These are phyloP conservation scores for Ranitomeya imitator DNA, from an alignment of 2,113 vertebrate species.

Conservation along the genomic window DNA sequence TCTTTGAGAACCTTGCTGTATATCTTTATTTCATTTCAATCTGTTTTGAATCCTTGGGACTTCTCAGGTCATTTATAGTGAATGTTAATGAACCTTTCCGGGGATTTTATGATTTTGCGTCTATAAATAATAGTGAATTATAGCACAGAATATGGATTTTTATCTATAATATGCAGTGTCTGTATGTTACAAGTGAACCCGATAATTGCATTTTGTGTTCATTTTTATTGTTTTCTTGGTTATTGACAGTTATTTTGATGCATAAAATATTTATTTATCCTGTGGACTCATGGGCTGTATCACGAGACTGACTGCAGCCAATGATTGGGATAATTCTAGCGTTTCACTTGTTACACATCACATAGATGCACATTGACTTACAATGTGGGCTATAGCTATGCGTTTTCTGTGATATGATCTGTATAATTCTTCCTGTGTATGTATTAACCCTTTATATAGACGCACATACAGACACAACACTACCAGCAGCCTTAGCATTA, in stretches of 20 bases:
- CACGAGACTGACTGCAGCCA: too few species aligned
- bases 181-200: neutral
- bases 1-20: neutral
- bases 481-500: conserved; percentile 1
- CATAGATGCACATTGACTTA: too few species aligned
- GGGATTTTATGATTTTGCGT: neutral
- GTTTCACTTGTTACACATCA: too few species aligned
- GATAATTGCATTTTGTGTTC: neutral
- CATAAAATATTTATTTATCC: too few species aligned
- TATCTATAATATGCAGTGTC: neutral
- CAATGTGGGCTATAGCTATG: too few species aligned
- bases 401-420: too few species aligned
- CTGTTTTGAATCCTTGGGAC: neutral
- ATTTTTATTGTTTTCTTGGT: neutral
- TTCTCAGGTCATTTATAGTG: neutral
- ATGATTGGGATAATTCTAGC: too few species aligned
- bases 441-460: neutral
- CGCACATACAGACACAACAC: neutral
- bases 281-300: too few species aligned
- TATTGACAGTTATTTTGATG: too few species aligned
- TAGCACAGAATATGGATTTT: neutral
- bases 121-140: neutral
- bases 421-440: too few species aligned
- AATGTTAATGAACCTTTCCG: neutral
- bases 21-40: conserved; percentile 11